Evolutionary conservation across 1,140 invertebrate genomes (phyloP).

Genomic region (Drosophila pandora): DNA sequence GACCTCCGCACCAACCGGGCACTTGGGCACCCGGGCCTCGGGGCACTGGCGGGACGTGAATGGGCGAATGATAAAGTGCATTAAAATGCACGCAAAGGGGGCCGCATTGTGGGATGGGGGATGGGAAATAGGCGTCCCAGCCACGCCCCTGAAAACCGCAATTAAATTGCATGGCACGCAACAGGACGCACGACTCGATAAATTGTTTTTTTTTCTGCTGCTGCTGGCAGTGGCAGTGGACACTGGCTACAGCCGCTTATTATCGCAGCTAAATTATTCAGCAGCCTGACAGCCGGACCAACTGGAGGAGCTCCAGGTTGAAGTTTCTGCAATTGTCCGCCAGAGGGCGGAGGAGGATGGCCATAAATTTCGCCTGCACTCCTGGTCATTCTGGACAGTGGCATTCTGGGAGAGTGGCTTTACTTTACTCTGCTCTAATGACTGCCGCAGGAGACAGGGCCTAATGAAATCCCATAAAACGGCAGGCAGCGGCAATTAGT

Average conservation of each 20-base stretch:
- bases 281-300: conserved; percentile 42
- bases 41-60: neutral
- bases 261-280: conserved; percentile 73
- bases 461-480: conserved; percentile 47
- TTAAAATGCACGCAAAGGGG: conserved; percentile 73
- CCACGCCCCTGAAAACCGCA: conserved; percentile 59
- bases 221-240: conserved; percentile 17
- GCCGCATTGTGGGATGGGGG: neutral
- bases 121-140: conserved; percentile 26
- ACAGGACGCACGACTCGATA: conserved; percentile 78
- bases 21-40: neutral
- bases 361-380: conserved; percentile 38
- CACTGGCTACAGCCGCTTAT: conserved; percentile 56
- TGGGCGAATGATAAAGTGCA: conserved; percentile 71
- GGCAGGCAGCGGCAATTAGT: conserved; percentile 33
- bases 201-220: conserved; percentile 48
- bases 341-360: conserved; percentile 21
- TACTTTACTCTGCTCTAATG: conserved; percentile 28
- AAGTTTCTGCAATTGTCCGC: conserved; percentile 28
- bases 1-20: neutral
- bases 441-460: conserved; percentile 26
- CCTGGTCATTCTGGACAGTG: conserved; percentile 14
- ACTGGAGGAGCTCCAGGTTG: conserved; percentile 3
- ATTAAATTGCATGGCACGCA: conserved; percentile 77
- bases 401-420: conserved; percentile 12